Percentiles rank a stretch among this genome's conserved stretches.
Evolutionary conservation across 1,140 invertebrate genomes (phyloP).

Genomic region (Leptinotarsa texana): DNA sequence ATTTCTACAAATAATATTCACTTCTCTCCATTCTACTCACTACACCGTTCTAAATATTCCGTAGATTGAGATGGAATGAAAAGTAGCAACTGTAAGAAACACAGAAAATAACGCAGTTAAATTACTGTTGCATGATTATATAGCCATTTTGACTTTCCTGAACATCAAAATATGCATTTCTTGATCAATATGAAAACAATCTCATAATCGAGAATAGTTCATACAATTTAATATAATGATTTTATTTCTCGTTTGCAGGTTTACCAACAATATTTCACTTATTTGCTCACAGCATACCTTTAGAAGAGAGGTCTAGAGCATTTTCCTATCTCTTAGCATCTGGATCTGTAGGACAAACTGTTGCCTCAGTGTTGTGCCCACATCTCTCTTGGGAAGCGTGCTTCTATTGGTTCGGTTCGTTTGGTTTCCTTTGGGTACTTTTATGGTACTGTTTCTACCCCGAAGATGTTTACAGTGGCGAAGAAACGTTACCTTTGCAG

Average conservation of each 20-base stretch:
- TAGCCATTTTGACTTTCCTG: too few species aligned
- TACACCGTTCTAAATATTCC: too few species aligned
- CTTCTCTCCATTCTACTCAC: too few species aligned
- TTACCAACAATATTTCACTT: conserved; percentile 81
- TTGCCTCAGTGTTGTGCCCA: conserved; percentile 72
- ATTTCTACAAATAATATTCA: too few species aligned
- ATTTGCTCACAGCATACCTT: conserved; percentile 74
- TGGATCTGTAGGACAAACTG: conserved; percentile 77
- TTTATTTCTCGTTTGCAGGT: conserved; percentile 57
- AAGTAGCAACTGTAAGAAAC: too few species aligned
- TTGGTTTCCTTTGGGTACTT: conserved; percentile 73
- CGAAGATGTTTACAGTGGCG: conserved; percentile 57
- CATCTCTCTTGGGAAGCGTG: conserved; percentile 71
- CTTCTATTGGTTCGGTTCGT: conserved; percentile 74
- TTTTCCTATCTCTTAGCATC: conserved; percentile 78
- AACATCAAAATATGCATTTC: too few species aligned
- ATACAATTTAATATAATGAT: too few species aligned
- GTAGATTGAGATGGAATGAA: too few species aligned
- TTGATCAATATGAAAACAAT: too few species aligned
- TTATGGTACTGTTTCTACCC: conserved; percentile 70
- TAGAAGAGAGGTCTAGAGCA: conserved; percentile 74
- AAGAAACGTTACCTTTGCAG: conserved; percentile 70
- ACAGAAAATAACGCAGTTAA: too few species aligned
- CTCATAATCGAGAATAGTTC: neutral
- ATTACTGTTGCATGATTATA: too few species aligned